phyloP scores from a whole-genome alignment of 2,797 vertebrate genomes.

The Pangasius mekongensis region DNA sequence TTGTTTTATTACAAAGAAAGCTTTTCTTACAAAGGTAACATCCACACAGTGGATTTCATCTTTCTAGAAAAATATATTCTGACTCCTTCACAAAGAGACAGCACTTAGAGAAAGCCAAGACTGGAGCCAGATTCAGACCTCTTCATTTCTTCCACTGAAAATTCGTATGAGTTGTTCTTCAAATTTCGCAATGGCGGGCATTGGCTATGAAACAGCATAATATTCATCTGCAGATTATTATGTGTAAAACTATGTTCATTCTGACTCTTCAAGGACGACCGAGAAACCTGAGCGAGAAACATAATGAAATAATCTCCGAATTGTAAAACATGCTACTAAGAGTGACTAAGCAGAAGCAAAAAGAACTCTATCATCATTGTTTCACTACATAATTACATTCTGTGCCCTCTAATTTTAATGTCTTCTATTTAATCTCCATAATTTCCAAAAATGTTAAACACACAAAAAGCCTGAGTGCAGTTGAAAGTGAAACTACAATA shows the following conservation, averaged over 20 bases:
- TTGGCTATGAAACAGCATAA: conserved; percentile 9
- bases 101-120: background rate
- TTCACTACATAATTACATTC: background rate
- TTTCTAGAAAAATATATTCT: background rate
- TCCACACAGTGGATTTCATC: background rate
- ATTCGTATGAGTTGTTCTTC: conserved; percentile 28
- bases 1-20: background rate
- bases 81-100: conserved; percentile 17
- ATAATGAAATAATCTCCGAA: background rate
- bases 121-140: conserved; percentile 17
- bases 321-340: background rate
- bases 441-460: background rate
- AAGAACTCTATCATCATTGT: background rate
- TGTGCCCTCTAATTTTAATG: background rate
- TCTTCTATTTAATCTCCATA: background rate
- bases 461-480: background rate
- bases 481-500: background rate
- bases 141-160: conserved; percentile 49
- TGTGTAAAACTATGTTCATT: background rate
- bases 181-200: conserved; percentile 30
- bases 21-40: background rate
- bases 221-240: conserved; percentile 14
- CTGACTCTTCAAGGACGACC: background rate
- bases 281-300: background rate
- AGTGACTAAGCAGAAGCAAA: background rate